Evolutionary conservation across 1,140 invertebrate genomes (phyloP), one percentile per base, ranked within the genome.

Genomic region (Mya arenaria): DNA sequence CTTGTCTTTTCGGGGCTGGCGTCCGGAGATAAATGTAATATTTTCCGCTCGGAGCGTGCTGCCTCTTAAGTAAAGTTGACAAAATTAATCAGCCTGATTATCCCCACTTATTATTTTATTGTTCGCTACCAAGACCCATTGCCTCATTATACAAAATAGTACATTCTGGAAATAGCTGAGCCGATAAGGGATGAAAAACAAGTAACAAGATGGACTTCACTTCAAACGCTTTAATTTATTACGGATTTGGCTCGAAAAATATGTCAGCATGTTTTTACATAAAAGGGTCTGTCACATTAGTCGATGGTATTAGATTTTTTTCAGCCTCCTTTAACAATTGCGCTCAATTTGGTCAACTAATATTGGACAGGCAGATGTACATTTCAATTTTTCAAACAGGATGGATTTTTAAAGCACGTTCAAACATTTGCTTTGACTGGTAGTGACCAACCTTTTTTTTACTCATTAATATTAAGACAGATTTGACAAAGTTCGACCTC

Each of bases 181-280:
- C n/a, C n/a, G n/a, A n/a, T n/a, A n/a, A n/a, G n/a, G n/a, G n/a
- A n/a, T n/a, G n/a, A n/a, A n/a, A n/a, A n/a, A n/a, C n/a, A n/a
- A n/a, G n/a, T n/a, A n/a, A n/a, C n/a, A n/a, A n/a, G n/a, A 68
- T 68, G 36, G 48, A 68, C 28, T 68, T 30, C 3, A 78, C 39
- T 65, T 78, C 75, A 78, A 78, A 78, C 65, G 52, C 4, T 78
- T 78, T 56, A 78, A 78, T 78, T 78, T 78, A 78, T 78, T 62
- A 56, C 19, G 65, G 75, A 68, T 78, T 78, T 66, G 62, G n/a
- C 10, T 44, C 28, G 23, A 10, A 30, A 39, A 62, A 60, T 55
- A 10, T 23, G 41, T 68, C 30, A 62, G 48, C 63, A 65, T 60
- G 65, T 78, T 78, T 68, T 75, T 66, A 56, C 75, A 78, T 68